These are phyloP conservation scores for Rynchops niger DNA, from an alignment of 2,113 vertebrate genomes.

Conservation along the genomic window DNA sequence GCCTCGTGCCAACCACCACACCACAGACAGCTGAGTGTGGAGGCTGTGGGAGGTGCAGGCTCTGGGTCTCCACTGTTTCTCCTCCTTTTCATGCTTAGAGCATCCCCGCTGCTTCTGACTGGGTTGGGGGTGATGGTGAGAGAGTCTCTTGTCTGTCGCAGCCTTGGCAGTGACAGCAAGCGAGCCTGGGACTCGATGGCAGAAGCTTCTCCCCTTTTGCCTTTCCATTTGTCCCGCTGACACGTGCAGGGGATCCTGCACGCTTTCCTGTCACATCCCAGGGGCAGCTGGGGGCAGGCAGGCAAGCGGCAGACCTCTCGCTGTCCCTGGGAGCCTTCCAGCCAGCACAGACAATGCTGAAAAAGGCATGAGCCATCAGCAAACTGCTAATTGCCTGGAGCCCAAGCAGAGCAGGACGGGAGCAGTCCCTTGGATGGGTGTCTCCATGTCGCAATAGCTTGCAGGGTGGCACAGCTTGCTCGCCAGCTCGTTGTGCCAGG, in stretches of 20 bases:
- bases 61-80: not conserved
- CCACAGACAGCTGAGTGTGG: not conserved
- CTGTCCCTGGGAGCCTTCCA: not conserved
- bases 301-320: not conserved
- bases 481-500: not conserved
- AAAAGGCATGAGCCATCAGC: fast-evolving
- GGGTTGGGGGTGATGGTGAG: not conserved
- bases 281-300: not conserved
- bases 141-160: not conserved
- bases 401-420: not conserved
- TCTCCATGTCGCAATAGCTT: fast-evolving
- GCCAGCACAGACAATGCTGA: not conserved
- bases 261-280: fast-evolving
- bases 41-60: not conserved
- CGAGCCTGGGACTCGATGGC: not conserved
- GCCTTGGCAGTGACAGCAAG: not conserved
- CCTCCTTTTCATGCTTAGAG: not conserved
- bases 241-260: fast-evolving
- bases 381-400: not conserved
- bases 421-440: not conserved
- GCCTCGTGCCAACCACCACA: not conserved
- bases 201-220: not conserved
- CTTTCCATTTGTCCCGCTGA: not conserved
- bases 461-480: not conserved
- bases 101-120: not conserved